These are phyloP conservation scores for Sitophilus oryzae DNA, from an alignment of 1,140 invertebrate species.

Conservation along the genomic window DNA sequence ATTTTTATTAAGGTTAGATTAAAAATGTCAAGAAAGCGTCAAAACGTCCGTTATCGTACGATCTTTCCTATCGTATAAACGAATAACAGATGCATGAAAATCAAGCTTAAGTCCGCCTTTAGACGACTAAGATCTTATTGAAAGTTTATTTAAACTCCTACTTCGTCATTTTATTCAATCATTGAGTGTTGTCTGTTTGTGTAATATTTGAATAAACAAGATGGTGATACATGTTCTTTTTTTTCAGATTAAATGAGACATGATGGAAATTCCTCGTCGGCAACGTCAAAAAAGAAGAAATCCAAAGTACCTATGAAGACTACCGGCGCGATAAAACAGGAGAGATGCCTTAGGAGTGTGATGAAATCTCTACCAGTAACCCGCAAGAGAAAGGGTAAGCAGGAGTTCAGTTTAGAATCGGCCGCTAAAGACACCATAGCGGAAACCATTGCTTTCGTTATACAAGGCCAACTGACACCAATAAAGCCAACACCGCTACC, in stretches of 20 bases:
- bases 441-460: conserved; percentile 42
- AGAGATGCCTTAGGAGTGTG: background rate
- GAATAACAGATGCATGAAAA: too few species aligned
- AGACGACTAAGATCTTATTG: too few species aligned
- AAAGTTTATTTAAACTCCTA: too few species aligned
- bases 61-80: too few species aligned
- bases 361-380: background rate
- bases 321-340: background rate
- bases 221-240: background rate
- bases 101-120: too few species aligned
- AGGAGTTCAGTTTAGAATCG: conserved; percentile 2
- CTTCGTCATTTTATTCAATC: too few species aligned
- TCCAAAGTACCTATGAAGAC: background rate
- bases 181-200: too few species aligned
- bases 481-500: conserved; percentile 34
- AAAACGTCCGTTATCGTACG: too few species aligned
- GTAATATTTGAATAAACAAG: too few species aligned
- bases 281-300: conserved; percentile 17
- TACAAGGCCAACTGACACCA: conserved; percentile 41
- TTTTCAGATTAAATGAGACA: background rate
- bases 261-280: background rate
- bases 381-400: conserved; percentile 16
- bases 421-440: conserved; percentile 28
- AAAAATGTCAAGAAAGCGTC: too few species aligned
- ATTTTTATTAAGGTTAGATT: too few species aligned